Percentiles rank a stretch among this genome's conserved stretches.
Conservation (phyloP, 1,140 invertebrate species). For the Achroia grisella region DNA sequence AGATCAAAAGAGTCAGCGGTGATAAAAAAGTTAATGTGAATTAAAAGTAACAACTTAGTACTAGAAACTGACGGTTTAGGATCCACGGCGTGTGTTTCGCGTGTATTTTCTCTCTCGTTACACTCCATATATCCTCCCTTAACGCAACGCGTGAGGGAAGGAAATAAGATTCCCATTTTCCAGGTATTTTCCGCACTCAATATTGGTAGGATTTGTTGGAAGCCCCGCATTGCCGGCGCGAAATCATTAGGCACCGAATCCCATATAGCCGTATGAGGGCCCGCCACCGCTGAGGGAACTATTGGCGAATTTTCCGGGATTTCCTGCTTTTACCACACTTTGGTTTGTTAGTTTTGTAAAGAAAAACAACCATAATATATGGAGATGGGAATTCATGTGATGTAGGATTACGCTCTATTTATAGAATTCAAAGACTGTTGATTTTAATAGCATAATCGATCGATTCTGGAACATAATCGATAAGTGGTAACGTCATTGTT, state of each 20-base stretch:
- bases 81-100: conserved; percentile 9
- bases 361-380: conserved; percentile 2
- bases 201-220: conserved; percentile 62
- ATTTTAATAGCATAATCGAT: no score
- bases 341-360: conserved; percentile 15
- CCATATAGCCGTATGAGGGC: conserved; percentile 35
- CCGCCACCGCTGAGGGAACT: conserved; percentile 36
- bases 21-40: conserved; percentile 65
- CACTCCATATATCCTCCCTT: conserved; percentile 44
- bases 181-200: conserved; percentile 60
- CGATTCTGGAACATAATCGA: conserved; percentile 24
- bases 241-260: conserved; percentile 31
- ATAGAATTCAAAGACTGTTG: no score
- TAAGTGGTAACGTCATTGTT: conserved; percentile 21
- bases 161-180: conserved; percentile 58
- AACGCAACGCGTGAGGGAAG: conserved; percentile 33
- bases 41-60: conserved; percentile 61
- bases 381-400: no score
- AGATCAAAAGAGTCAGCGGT: conserved; percentile 58
- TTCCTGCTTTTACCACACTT: conserved; percentile 27
- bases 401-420: no score
- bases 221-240: conserved; percentile 18
- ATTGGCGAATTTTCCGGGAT: conserved; percentile 44
- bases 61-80: conserved; percentile 18
- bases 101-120: conserved; percentile 46